Conservation (phyloP, 1,140 invertebrate species). For the Calliphora vicina region DNA sequence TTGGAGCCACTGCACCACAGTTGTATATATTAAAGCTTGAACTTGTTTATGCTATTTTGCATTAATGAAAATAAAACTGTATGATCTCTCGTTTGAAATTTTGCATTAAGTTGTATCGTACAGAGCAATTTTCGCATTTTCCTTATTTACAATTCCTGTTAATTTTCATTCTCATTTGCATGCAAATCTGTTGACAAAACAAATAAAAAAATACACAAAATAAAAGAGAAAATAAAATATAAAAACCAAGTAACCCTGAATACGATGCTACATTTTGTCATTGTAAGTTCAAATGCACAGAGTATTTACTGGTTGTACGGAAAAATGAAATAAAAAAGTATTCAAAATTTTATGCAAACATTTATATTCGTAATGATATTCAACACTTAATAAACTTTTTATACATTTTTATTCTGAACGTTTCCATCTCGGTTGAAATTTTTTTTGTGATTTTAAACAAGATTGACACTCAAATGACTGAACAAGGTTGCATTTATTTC, state of each 20-base stretch:
- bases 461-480: constrained; percentile 12
- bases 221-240: background rate
- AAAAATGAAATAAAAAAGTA: background rate
- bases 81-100: background rate
- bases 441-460: background rate
- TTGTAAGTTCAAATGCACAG: background rate
- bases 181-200: constrained; percentile 14
- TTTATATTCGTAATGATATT: background rate
- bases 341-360: background rate
- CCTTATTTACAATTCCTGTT: background rate
- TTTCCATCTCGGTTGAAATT: background rate
- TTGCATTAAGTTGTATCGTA: background rate
- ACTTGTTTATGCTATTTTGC: background rate
- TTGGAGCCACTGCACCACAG: too few relatives aligned
- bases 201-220: background rate
- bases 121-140: background rate
- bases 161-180: background rate
- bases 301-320: too few relatives aligned
- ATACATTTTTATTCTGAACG: background rate
- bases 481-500: constrained; percentile 10
- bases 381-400: constrained; percentile 4
- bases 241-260: constrained; percentile 1
- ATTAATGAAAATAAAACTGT: background rate
- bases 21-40: background rate
- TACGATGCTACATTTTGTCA: background rate